These are phyloP conservation scores for Casuarius casuarius DNA, from an alignment of 2,113 vertebrate species.

Conservation along the genomic window DNA sequence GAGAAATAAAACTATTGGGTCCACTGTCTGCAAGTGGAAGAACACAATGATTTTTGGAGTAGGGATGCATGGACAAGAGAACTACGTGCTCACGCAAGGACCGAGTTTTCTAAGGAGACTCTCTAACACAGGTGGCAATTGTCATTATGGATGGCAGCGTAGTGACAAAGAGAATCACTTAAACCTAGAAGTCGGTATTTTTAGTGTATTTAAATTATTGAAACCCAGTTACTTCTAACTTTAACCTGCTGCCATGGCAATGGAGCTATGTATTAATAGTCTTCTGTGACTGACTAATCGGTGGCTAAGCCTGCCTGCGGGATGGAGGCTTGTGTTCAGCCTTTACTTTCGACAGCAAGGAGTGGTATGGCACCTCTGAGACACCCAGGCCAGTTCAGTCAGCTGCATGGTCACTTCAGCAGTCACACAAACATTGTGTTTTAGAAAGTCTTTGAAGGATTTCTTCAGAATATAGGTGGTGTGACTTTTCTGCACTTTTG, in stretches of 20 bases:
- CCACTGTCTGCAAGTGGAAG: not conserved
- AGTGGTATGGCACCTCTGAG: not conserved
- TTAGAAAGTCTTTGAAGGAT: not conserved
- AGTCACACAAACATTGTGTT: not conserved
- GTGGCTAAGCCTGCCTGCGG: not conserved
- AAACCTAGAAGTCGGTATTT: slow-evolving; percentile 54
- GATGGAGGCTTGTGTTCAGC: not conserved
- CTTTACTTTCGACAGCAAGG: not conserved
- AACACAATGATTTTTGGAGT: not conserved
- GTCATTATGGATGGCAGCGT: slow-evolving; percentile 18
- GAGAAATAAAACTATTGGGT: not conserved
- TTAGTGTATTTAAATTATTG: slow-evolving; percentile 65
- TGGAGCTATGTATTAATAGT: slow-evolving; percentile 56
- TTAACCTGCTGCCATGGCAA: slow-evolving; percentile 70
- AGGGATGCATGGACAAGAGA: not conserved
- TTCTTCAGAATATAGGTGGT: not conserved
- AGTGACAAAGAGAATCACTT: slow-evolving; percentile 56
- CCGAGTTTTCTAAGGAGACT: not conserved
- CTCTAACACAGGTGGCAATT: slow-evolving; percentile 42
- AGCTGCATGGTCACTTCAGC: not conserved
- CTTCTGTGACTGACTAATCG: slow-evolving; percentile 52
- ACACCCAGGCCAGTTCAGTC: not conserved
- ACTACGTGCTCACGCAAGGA: too few relatives aligned
- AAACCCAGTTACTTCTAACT: slow-evolving; percentile 59
- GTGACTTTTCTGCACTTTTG: not conserved